These are phyloP conservation scores for Lepus timidus DNA, from an alignment of 2,113 vertebrate genomes.

Conservation along the genomic window DNA sequence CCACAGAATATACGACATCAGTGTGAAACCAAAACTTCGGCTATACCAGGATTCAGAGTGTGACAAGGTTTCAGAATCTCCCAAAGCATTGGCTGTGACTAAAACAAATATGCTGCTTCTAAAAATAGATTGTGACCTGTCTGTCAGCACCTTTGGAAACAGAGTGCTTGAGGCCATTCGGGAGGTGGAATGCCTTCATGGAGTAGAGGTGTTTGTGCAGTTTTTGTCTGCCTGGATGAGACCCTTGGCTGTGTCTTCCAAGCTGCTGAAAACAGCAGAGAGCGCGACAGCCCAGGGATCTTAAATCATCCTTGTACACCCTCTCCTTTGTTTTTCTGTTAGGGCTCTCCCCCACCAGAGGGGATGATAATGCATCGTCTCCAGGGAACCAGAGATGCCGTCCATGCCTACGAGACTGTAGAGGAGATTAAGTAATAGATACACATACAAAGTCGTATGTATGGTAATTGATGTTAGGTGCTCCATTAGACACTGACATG, in stretches of 20 bases:
- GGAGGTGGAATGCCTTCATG: neutral
- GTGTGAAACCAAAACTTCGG: neutral
- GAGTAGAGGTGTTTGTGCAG: constrained; percentile 2
- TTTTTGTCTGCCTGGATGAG: constrained; percentile 42
- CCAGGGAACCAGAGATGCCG: constrained; percentile 37
- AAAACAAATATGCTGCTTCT: neutral
- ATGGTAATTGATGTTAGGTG: constrained; percentile 73
- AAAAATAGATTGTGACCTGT: constrained; percentile 20
- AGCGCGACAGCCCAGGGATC: neutral
- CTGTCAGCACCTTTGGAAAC: constrained; percentile 25
- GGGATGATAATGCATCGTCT: constrained; percentile 57
- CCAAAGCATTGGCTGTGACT: neutral
- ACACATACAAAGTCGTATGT: constrained; percentile 62
- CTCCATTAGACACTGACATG: constrained; percentile 79
- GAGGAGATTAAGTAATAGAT: constrained; percentile 63
- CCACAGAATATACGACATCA: neutral
- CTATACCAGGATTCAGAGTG: neutral
- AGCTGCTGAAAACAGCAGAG: constrained; percentile 53
- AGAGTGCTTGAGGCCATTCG: neutral
- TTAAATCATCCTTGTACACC: constrained; percentile 37
- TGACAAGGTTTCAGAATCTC: constrained; percentile 29
- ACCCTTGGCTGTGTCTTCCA: constrained; percentile 23
- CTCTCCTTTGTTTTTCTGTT: constrained; percentile 63
- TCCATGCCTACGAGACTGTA: constrained; percentile 49
- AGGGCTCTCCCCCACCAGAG: constrained; percentile 64